phyloP scores from a whole-genome alignment of 2,888 invertebrate species.

The Pheosia gnoma region DNA sequence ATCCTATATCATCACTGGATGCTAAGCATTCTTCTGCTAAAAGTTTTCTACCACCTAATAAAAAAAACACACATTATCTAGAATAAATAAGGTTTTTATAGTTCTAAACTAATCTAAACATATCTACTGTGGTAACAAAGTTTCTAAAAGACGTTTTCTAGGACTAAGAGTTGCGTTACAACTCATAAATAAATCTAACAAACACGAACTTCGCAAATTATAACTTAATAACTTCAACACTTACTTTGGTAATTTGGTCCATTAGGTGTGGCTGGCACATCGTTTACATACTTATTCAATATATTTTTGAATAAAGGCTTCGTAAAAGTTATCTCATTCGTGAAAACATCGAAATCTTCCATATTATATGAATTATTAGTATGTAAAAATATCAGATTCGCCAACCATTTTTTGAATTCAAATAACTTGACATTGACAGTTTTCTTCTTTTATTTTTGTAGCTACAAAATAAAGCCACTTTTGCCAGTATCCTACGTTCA shows the following conservation, averaged over 20 bases:
- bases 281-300: conserved; percentile 64
- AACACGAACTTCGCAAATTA: neutral
- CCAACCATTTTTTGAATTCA: no score
- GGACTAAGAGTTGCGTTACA: neutral
- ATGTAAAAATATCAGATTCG: no score
- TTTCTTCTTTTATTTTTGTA: no score
- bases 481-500: no score
- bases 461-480: no score
- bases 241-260: conserved; percentile 78
- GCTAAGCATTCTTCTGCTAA: conserved; percentile 68
- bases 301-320: conserved; percentile 65
- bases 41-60: conserved; percentile 68
- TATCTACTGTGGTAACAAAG: no score
- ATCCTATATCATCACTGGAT: conserved; percentile 56
- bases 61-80: neutral
- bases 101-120: no score
- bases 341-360: conserved; percentile 78
- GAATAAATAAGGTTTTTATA: no score
- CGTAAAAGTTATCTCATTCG: conserved; percentile 71
- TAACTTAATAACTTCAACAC: conserved; percentile 25
- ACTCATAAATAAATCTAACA: neutral
- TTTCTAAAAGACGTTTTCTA: neutral
- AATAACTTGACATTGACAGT: no score
- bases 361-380: conserved; percentile 23
- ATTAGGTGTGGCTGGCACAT: conserved; percentile 65